phyloP scores from a whole-genome alignment of 2,797 vertebrate species.

The Ficedula albicollis region DNA sequence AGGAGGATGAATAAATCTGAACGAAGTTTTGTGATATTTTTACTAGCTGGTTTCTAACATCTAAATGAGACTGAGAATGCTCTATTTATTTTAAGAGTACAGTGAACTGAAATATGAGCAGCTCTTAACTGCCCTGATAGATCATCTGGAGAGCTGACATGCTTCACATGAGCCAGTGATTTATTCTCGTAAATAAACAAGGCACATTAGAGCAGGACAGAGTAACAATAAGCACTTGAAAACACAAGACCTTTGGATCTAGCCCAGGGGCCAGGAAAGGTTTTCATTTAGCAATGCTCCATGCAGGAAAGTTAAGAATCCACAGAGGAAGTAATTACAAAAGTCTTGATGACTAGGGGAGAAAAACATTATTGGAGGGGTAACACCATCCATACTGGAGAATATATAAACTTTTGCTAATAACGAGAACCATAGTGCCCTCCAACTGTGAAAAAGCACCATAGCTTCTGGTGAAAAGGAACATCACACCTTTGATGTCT shows the following conservation, averaged over 20 bases:
- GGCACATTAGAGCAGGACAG: neutral
- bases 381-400: neutral
- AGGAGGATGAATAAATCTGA: conserved; percentile 1
- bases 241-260: neutral
- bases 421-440: neutral
- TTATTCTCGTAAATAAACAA: neutral
- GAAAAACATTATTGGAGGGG: neutral
- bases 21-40: neutral
- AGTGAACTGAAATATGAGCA: conserved; percentile 16
- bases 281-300: neutral
- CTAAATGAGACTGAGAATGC: neutral
- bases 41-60: neutral
- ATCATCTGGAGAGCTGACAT: neutral
- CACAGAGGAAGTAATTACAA: neutral
- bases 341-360: neutral
- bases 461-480: neutral
- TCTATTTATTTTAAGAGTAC: neutral
- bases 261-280: neutral
- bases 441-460: neutral
- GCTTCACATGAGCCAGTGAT: conserved; percentile 15
- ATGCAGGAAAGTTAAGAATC: neutral
- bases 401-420: neutral
- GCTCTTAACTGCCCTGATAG: neutral
- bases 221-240: neutral
- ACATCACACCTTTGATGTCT: neutral